Conservation (phyloP, 2,888 invertebrate genomes). For the Pasiphila rectangulata region DNA sequence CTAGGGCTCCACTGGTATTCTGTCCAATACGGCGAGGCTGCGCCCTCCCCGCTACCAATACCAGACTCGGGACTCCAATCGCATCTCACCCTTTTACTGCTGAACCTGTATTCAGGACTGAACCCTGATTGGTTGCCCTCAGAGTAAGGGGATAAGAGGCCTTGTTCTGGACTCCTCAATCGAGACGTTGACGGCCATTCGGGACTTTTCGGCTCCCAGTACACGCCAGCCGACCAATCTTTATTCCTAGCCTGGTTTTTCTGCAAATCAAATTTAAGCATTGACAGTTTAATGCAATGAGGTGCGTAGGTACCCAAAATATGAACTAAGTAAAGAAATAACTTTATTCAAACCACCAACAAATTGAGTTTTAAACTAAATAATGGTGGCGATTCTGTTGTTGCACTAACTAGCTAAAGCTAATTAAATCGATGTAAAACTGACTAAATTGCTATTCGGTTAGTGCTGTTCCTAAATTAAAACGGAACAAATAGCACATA, state of each 20-base stretch:
- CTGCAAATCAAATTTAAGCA: slow-evolving; percentile 38
- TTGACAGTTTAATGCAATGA: too few species aligned
- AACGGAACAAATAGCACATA: too few species aligned
- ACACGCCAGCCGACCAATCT: slow-evolving; percentile 70
- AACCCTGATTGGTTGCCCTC: slow-evolving; percentile 66
- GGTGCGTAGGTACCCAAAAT: too few species aligned
- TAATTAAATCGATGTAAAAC: too few species aligned
- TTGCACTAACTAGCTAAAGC: too few species aligned
- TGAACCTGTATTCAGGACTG: slow-evolving; percentile 54
- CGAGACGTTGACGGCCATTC: slow-evolving; percentile 57
- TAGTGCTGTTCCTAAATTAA: too few species aligned
- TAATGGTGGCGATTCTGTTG: too few species aligned
- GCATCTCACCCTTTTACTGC: slow-evolving; percentile 50
- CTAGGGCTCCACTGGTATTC: slow-evolving; percentile 80
- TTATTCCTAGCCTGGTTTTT: slow-evolving; percentile 59
- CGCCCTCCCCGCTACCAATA: slow-evolving; percentile 58
- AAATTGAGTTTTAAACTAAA: too few species aligned
- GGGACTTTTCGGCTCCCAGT: slow-evolving; percentile 71
- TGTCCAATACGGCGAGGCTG: slow-evolving; percentile 59
- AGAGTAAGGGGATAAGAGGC: slow-evolving; percentile 60
- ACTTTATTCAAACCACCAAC: too few species aligned
- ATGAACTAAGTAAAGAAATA: too few species aligned
- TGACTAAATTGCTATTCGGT: too few species aligned
- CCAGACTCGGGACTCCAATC: slow-evolving; percentile 75
- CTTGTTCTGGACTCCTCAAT: slow-evolving; percentile 56